Base-by-base conservation (phyloP, 1,140 invertebrate genomes). In the Drosophila ohnishii region DNA sequence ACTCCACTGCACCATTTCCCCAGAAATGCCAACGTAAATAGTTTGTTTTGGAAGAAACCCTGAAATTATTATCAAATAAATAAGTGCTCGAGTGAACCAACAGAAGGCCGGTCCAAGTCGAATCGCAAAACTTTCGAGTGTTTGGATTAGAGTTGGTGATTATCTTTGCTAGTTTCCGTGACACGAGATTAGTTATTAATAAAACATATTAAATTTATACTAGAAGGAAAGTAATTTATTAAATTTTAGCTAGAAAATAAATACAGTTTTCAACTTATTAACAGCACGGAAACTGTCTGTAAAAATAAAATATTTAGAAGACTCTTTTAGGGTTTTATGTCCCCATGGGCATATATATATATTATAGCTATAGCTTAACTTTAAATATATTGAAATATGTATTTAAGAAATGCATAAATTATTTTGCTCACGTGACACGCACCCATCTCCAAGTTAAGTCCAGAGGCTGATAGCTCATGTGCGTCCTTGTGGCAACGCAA, bases 1-100 rank as follows among this genome's bases (percentile, higher is more conserved):
- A 39, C 6, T 5, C 44, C 30, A 16, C 16, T 51, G n/a, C 16
- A 19, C 51, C 32, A 44, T 35, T 47, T 45, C 28, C 32, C 53
- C 28, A 55, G 59, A 75, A 62, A 69, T 57, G 42, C 64, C 58
- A 56, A 58, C 55, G 63, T 72, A 83, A 88, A 80, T 79, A 82
- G 79, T 86, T 87, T 87, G 79, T 67, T 87, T 80, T 86, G 47
- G 35, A 69, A 56, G 48, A 70, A 75, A 67, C 71, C 63, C 66
- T 59, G 48, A 53, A 87, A 86, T 87, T 86, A 86, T 86, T 87
- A 87, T 87, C 75, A 87, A 87, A 87, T 86, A 87, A 86, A 78
- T 82, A 82, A 85, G 82, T 78, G 61, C 56, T 55, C 63, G 58
- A 59, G 74, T 77, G 56, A 77, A n/a, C 47, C 28, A 78, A 50